Conservation (phyloP, 2,797 vertebrate genomes). For the Sphenopsis melanotis region DNA sequence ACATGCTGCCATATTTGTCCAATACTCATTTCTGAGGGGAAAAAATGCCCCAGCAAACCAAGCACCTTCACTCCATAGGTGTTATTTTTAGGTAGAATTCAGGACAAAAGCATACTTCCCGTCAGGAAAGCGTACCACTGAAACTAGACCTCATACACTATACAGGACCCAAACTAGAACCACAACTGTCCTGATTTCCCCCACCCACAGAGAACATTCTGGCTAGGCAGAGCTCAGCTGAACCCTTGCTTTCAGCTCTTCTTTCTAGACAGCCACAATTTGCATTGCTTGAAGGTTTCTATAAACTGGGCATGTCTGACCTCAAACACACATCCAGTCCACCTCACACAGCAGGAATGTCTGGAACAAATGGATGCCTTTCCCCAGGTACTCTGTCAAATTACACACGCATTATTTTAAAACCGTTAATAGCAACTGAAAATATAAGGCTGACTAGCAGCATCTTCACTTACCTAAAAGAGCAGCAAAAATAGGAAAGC, state of each 20-base stretch:
- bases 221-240: background rate
- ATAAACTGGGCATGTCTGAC: background rate
- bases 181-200: background rate
- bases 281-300: background rate
- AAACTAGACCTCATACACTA: background rate
- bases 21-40: background rate
- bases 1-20: rapidly evolving
- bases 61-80: background rate
- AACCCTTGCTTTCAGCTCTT: background rate
- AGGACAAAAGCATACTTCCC: background rate
- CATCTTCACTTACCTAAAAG: slow-evolving; percentile 86
- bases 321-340: background rate
- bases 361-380: background rate
- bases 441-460: background rate
- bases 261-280: background rate
- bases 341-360: background rate
- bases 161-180: background rate
- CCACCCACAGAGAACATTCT: background rate
- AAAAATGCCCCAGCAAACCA: background rate
- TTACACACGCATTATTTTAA: background rate
- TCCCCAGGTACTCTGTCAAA: background rate
- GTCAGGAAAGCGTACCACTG: background rate
- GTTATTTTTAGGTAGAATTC: background rate
- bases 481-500: slow-evolving; percentile 93
- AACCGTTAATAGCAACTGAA: background rate